phyloP scores from a whole-genome alignment of 2,888 invertebrate genomes.

The Polyommatus icarus region DNA sequence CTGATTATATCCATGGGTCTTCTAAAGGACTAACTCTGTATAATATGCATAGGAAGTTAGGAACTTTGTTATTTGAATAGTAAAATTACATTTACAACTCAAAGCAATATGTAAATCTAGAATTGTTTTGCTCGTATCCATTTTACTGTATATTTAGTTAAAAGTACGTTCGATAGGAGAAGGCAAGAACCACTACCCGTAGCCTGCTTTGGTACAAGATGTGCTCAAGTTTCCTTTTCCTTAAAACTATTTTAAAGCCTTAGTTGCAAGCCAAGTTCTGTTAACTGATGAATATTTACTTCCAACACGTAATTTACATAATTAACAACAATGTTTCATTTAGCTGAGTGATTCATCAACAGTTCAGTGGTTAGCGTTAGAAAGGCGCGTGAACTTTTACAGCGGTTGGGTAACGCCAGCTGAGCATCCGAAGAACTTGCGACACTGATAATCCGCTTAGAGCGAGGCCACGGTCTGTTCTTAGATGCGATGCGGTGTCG shows the following conservation, averaged over 20 bases:
- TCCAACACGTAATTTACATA: background rate
- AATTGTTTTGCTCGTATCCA: background rate
- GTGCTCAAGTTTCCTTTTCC: too few species aligned
- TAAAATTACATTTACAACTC: background rate
- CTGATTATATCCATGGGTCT: background rate
- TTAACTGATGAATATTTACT: background rate
- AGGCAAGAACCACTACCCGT: too few species aligned
- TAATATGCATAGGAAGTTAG: too few species aligned
- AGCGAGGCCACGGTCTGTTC: slow-evolving; percentile 28
- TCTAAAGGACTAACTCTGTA: background rate
- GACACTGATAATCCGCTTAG: slow-evolving; percentile 29
- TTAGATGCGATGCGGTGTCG: background rate
- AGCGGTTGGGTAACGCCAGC: slow-evolving; percentile 11
- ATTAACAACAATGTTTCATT: background rate
- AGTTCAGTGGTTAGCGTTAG: background rate
- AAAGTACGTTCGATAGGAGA: background rate
- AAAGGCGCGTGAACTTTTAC: slow-evolving; percentile 27
- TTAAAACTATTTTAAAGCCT: too few species aligned
- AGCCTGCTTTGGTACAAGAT: too few species aligned
- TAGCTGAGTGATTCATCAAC: background rate
- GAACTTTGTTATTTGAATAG: background rate
- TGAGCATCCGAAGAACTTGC: background rate
- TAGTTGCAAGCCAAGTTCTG: too few species aligned
- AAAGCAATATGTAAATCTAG: background rate
- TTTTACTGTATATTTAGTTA: background rate